Evolutionary conservation across 1,140 invertebrate species (phyloP).

Genomic region (Pseudomyrmex pallidus): DNA sequence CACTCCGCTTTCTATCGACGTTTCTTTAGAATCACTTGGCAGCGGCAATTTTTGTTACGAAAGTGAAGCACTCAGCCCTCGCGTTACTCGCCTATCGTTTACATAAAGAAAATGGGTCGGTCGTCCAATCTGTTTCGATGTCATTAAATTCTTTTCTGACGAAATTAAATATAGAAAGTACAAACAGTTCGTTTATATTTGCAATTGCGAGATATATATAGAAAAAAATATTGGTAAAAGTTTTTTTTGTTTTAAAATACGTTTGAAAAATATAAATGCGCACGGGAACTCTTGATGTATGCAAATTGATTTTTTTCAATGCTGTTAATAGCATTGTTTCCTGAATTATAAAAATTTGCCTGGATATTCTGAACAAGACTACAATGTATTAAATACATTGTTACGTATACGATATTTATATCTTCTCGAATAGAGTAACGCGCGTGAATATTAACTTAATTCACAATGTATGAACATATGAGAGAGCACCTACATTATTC

Average conservation of each 20-base stretch:
- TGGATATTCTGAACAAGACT: not conserved
- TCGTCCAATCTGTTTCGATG: not conserved
- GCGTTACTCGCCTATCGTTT: slow-evolving; percentile 9
- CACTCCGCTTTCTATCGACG: slow-evolving; percentile 37
- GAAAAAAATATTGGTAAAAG: not conserved
- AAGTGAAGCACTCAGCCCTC: slow-evolving; percentile 22
- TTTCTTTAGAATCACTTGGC: slow-evolving; percentile 25
- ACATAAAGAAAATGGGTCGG: slow-evolving; percentile 13
- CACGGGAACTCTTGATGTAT: not conserved
- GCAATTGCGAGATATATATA: not conserved
- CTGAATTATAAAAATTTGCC: not conserved
- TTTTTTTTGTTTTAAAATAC: not conserved
- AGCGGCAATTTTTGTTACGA: slow-evolving; percentile 16
- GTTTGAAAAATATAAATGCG: not conserved
- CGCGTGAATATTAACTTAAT: slow-evolving; percentile 17
- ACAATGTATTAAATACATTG: too few species aligned
- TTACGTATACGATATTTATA: slow-evolving; percentile 17
- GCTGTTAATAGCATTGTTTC: not conserved
- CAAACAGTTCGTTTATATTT: slow-evolving; percentile 27
- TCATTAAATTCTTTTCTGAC: not conserved
- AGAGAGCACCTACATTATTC: slow-evolving; percentile 5
- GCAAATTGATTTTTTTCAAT: not conserved
- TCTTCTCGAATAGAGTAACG: not conserved
- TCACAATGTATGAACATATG: not conserved
- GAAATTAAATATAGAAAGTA: not conserved